These are phyloP conservation scores for Entomobrya multifasciata DNA, from an alignment of 2,888 invertebrate genomes.

Conservation along the genomic window DNA sequence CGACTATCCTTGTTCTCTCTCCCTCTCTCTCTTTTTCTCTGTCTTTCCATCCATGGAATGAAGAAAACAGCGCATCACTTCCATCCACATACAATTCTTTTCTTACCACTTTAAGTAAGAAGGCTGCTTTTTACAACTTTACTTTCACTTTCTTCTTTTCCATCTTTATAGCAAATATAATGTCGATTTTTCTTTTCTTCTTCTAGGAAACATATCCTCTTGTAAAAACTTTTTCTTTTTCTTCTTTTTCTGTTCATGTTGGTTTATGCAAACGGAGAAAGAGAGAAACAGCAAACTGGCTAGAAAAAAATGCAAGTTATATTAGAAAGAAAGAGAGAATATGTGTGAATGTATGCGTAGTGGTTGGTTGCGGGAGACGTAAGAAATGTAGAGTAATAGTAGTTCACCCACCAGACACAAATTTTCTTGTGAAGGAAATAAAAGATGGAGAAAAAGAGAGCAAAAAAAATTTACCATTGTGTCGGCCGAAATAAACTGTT, in stretches of 20 bases:
- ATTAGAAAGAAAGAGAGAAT: conserved; percentile 24
- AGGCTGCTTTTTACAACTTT: conserved; percentile 67
- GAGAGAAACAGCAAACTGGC: conserved; percentile 39
- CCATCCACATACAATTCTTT: conserved; percentile 57
- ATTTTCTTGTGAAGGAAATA: conserved; percentile 61
- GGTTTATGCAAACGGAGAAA: conserved; percentile 62
- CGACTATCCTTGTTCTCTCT: neutral
- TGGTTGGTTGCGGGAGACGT: neutral
- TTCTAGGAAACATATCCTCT: conserved; percentile 52
- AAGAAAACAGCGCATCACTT: conserved; percentile 56
- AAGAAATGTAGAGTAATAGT: conserved; percentile 43
- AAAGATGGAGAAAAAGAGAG: conserved; percentile 31
- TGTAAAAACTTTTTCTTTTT: conserved; percentile 52
- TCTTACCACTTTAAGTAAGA: conserved; percentile 63
- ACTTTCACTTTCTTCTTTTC: conserved; percentile 66
- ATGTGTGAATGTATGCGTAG: neutral
- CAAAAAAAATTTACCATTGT: conserved; percentile 61
- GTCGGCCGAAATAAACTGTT: conserved; percentile 76
- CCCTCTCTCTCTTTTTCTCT: neutral
- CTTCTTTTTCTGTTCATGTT: conserved; percentile 46
- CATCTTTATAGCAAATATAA: conserved; percentile 59
- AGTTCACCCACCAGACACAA: conserved; percentile 61
- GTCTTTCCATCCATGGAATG: conserved; percentile 17
- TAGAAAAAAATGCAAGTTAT: conserved; percentile 42
- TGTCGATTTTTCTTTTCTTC: conserved; percentile 61